Percentiles rank a stretch among this genome's conserved stretches.
Conservation (phyloP, 2,113 vertebrate genomes). For the Indicator indicator region DNA sequence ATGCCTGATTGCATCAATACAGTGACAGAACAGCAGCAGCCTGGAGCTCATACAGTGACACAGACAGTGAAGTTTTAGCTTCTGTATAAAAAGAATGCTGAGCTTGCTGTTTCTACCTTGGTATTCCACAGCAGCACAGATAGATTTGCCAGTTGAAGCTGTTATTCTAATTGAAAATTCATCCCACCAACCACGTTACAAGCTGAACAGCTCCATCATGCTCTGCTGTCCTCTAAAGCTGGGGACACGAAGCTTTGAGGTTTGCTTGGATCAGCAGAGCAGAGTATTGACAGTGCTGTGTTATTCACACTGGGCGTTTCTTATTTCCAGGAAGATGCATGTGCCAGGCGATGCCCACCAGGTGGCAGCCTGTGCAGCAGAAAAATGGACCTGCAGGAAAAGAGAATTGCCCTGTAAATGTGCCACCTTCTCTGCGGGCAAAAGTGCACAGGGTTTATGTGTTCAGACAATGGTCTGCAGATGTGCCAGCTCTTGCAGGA, state of each 20-base stretch:
- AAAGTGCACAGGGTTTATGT: accelerated
- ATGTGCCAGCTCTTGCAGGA: background rate
- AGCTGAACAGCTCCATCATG: background rate
- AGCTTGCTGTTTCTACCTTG: background rate
- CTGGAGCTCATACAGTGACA: background rate
- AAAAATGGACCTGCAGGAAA: background rate
- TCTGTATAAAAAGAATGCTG: background rate
- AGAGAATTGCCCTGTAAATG: accelerated
- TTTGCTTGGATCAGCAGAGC: background rate
- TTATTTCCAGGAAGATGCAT: background rate
- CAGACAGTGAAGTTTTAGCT: background rate
- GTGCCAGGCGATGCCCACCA: background rate
- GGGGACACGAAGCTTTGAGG: background rate
- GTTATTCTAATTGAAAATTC: background rate
- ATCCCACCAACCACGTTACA: background rate
- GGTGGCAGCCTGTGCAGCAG: constrained; percentile 32
- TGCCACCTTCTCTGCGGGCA: background rate
- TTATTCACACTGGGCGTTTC: background rate
- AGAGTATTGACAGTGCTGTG: accelerated
- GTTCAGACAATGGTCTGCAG: accelerated
- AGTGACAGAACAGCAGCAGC: background rate
- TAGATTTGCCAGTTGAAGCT: background rate
- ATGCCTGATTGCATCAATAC: background rate
- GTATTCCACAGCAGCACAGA: background rate
- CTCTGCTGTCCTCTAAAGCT: background rate